phyloP scores from a whole-genome alignment of 2,113 vertebrate genomes.

The Formicarius rufipectus region DNA sequence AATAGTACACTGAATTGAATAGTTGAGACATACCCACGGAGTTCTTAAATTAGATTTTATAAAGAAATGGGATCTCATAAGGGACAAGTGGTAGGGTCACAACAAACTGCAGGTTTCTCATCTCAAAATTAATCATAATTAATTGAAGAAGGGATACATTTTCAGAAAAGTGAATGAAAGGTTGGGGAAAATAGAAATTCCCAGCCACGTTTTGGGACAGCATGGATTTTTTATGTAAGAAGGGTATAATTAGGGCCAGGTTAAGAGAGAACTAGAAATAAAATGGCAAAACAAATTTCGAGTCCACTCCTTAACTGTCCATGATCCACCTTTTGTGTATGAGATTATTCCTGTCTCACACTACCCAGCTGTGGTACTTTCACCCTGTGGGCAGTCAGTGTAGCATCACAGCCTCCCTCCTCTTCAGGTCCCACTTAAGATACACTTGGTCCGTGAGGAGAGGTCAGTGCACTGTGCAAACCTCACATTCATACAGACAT shows the following conservation, averaged over 20 bases:
- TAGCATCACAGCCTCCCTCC: neutral
- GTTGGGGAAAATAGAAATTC: neutral
- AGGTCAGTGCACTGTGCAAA: neutral
- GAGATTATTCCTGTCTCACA: neutral
- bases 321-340: neutral
- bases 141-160: neutral
- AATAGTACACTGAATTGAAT: neutral
- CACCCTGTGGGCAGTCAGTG: neutral
- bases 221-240: neutral
- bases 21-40: neutral
- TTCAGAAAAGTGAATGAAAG: neutral
- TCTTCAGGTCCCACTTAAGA: neutral
- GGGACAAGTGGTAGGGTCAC: neutral
- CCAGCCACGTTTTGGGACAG: neutral
- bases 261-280: neutral
- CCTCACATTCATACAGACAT: neutral
- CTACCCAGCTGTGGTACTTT: neutral
- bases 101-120: neutral
- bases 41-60: neutral
- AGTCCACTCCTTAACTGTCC: neutral
- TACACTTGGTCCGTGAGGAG: neutral
- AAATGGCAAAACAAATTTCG: neutral
- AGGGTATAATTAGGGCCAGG: neutral
- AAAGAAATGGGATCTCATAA: neutral
- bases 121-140: neutral